Evolutionary conservation across 2,113 vertebrate genomes (phyloP).

Genomic region (Meleagris gallopavo): DNA sequence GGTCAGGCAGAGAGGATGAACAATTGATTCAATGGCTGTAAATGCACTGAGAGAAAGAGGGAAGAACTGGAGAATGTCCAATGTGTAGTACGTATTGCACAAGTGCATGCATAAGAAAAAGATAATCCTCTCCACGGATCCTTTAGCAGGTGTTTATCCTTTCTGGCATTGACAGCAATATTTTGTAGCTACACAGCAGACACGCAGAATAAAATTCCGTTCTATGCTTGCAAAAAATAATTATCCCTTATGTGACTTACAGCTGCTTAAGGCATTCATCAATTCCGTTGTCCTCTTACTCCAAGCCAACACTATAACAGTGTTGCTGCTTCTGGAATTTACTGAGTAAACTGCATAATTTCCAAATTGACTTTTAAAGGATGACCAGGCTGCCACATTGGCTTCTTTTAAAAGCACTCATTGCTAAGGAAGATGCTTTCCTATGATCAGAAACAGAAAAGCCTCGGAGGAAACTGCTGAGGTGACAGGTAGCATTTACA

Average conservation of each 20-base stretch:
- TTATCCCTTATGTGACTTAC: conserved; percentile 69
- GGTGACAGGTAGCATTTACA: fast-evolving
- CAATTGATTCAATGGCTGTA: conserved; percentile 32
- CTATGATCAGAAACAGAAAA: neutral
- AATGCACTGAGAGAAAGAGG: conserved; percentile 31
- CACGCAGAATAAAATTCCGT: conserved; percentile 53
- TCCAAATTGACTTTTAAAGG: conserved; percentile 45
- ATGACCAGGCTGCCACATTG: neutral
- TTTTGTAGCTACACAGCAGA: conserved; percentile 69
- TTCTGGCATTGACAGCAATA: conserved; percentile 60
- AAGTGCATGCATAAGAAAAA: conserved; percentile 32
- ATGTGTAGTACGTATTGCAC: neutral
- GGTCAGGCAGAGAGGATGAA: conserved; percentile 50
- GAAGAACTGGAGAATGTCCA: conserved; percentile 55
- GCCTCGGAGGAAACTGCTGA: neutral
- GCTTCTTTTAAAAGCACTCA: conserved; percentile 27
- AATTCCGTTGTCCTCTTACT: conserved; percentile 58
- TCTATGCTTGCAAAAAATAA: conserved; percentile 62
- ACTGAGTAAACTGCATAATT: conserved; percentile 32
- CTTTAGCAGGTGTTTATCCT: conserved; percentile 64
- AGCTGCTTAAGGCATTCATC: conserved; percentile 70
- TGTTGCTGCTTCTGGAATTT: conserved; percentile 46
- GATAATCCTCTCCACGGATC: conserved; percentile 51
- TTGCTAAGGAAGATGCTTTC: neutral
- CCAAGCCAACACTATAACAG: conserved; percentile 24